Evolutionary conservation across 1,140 invertebrate genomes (phyloP), one percentile per base, ranked within the genome.

Genomic region (Parapsyche elsis): DNA sequence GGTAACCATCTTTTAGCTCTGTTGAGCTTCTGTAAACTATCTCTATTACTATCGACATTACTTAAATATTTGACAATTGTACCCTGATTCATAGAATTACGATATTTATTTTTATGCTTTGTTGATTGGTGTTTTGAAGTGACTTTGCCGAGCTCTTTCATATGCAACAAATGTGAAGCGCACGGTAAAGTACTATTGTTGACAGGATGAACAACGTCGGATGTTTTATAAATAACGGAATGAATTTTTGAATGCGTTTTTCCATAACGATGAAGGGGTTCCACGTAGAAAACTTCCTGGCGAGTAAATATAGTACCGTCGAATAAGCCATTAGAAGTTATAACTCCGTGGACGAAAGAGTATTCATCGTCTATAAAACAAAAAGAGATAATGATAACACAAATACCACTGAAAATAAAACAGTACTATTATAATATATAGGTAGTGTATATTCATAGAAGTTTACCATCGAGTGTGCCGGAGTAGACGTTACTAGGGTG

Each of bases 291-390:
- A 78, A 96, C 94, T 82, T 95, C 93, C 59, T 90, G 86, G 16
- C 89, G 87, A 0, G 95, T 95, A 81, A 91, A 91, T 79, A 98
- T 94, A 23, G 94, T 94, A 16, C 96, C 97, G 86, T 98, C 96
- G 85, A 98, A 96, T 23, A 97, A 89, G 77, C 97, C 97, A 71
- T 96, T 93, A 64, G 91, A 89, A 76, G 96, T 97, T 64, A 98
- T 90, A 79, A 98, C 89, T 23, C 96, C 97, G 84, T 95, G 93
- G 26, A 97, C 95, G 74, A 91, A 86, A n/a, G 95, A 93, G n/a
- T 90, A 89, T 75, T 95, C 94, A 84, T 96, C 95, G 90, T 94
- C 95, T 96, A 14, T 44, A 73, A 71, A 57, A 46, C 19, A 19
- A 44, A 45, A 10, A 12, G 10, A 71, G 30, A 64, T 12, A 9